Conservation (phyloP, 1,140 invertebrate genomes). For the Rhopalosiphum padi region DNA sequence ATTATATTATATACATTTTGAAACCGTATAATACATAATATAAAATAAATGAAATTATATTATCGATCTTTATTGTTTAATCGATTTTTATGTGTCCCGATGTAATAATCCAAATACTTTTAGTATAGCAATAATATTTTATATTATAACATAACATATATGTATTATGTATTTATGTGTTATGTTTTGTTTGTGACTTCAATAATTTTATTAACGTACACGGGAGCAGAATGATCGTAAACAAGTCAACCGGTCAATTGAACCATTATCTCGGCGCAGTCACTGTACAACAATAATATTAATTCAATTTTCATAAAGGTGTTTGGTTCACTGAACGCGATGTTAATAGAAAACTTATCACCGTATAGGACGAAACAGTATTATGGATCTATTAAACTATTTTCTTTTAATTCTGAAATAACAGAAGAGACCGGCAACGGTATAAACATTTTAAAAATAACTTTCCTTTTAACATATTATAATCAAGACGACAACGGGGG, state of each 20-base stretch:
- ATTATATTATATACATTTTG: neutral
- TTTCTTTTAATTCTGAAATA: neutral
- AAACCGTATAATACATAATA: neutral
- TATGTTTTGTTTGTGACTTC: neutral
- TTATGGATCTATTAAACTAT: neutral
- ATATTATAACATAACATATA: neutral
- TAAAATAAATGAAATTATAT: neutral
- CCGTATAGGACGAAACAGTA: neutral
- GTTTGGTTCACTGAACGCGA: neutral
- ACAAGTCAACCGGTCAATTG: neutral
- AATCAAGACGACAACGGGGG: neutral
- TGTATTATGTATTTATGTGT: neutral
- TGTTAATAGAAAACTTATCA: neutral
- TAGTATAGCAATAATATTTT: neutral
- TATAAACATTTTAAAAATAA: constrained; percentile 26
- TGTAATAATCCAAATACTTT: neutral
- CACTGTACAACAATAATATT: neutral
- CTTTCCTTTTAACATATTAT: neutral
- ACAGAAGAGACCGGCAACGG: neutral
- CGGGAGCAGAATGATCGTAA: neutral
- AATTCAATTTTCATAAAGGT: neutral
- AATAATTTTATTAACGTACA: neutral
- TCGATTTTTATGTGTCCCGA: neutral
- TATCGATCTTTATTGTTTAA: neutral
- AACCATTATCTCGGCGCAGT: neutral